Evolutionary conservation across 2,888 invertebrate genomes (phyloP).

Genomic region (Malacosoma neustria): DNA sequence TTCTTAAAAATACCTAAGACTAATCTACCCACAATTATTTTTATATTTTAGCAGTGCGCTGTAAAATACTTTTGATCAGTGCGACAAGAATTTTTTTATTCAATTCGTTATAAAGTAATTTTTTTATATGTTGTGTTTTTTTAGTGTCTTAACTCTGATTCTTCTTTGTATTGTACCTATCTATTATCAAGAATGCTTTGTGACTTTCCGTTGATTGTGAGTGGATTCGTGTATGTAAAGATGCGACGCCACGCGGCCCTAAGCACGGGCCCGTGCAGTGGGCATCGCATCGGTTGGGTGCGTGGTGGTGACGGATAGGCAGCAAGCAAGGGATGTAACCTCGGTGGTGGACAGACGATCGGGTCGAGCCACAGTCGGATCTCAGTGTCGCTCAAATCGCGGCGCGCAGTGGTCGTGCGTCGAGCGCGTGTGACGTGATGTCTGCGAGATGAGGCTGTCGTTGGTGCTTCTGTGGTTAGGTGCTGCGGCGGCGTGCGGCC

Average conservation of each 20-base stretch:
- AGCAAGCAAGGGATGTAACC: slow-evolving; percentile 53
- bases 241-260: not conserved
- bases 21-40: no score
- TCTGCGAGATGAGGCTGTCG: slow-evolving; percentile 70
- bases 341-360: slow-evolving; percentile 37
- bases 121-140: no score
- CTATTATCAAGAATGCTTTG: no score
- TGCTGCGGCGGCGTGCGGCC: slow-evolving; percentile 85
- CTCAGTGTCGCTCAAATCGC: slow-evolving; percentile 66
- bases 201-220: not conserved
- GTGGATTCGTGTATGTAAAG: no score
- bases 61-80: no score
- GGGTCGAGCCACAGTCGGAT: slow-evolving; percentile 28
- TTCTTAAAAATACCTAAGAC: no score
- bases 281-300: slow-evolving; percentile 14
- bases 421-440: slow-evolving; percentile 71
- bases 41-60: no score
- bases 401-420: slow-evolving; percentile 74
- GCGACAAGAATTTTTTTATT: no score
- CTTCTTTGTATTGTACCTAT: no score
- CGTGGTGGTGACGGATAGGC: slow-evolving; percentile 26
- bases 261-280: slow-evolving; percentile 8
- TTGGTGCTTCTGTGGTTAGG: slow-evolving; percentile 74
- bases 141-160: no score
- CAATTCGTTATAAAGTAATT: no score